phyloP scores from a whole-genome alignment of 2,113 vertebrate genomes.

The Menura novaehollandiae region DNA sequence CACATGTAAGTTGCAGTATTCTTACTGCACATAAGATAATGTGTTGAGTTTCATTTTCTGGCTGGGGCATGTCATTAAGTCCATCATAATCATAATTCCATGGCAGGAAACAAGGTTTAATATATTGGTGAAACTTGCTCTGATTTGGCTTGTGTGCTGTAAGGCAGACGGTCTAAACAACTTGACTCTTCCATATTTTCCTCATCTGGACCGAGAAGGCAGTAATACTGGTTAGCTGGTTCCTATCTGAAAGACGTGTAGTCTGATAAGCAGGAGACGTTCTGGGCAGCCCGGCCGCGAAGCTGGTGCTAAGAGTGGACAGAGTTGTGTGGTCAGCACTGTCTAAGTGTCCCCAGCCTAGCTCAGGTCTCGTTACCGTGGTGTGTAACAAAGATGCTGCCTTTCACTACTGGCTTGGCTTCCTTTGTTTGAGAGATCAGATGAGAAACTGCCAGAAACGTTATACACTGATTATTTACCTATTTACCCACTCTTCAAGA shows the following conservation, averaged over 20 bases:
- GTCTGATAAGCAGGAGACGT: not conserved
- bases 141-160: not conserved
- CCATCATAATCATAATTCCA: not conserved
- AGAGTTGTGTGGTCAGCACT: not conserved
- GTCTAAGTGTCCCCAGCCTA: not conserved
- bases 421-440: not conserved
- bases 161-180: not conserved
- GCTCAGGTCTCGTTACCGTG: not conserved
- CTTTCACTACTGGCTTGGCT: not conserved
- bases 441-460: not conserved
- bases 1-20: not conserved
- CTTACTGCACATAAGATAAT: not conserved
- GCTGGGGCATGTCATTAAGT: not conserved
- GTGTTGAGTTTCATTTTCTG: not conserved
- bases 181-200: not conserved
- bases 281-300: not conserved
- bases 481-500: not conserved
- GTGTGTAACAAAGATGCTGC: not conserved
- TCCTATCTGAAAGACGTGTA: not conserved
- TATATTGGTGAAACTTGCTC: not conserved
- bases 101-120: not conserved
- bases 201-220: not conserved
- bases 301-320: not conserved
- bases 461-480: not conserved
- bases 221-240: not conserved